Base-by-base conservation (phyloP, 2,113 vertebrate species). In the Zapornia atra region DNA sequence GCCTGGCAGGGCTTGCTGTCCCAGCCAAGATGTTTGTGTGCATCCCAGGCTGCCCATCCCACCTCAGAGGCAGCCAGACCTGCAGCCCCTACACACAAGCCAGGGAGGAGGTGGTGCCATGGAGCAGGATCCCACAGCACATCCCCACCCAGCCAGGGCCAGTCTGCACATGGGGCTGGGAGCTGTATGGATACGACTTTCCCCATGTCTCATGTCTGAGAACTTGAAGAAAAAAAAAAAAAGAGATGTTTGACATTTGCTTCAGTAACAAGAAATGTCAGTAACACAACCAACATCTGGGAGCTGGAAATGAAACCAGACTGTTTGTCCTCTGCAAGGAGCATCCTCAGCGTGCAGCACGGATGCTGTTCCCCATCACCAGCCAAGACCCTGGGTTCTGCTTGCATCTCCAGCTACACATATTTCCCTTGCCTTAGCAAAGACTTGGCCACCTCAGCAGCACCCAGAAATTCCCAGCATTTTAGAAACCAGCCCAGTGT, bases 51-150 rank as follows among this genome's bases (percentile, higher is more conserved):
- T 4, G 6, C 16, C 54, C 56, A 10, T 4, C 6, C 28, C 42
- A 22, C 12, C 4, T 22, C 17, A 3, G 44, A 31, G 20, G 8
- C 24, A 8, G 15, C 17, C 6, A 0, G 15, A 17, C 8, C 8
- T 3, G 7, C 26, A 31, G 34, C 56, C 25, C n/a, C n/a, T 3
- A 10, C 15, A 1, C 31, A 11, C 1, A 3, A 54, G 26, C 48
- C 1, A 0, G 4, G 31, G 22, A 50, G 10, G 2, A 17, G 6
- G 2, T 1, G 18, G 2, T 26, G 40, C 12, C 13, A 40, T 2
- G 0, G 29, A 22, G 20, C 5, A 2, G 38, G 65, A 14, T 42
- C 17, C n/a, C 53, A 16, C 2, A 0, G 42, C 57, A n/a, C 11
- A 5, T 4, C 33, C 75, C 50, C 3, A 4, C n/a, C 46, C 26